Evolutionary conservation across 2,113 vertebrate species (phyloP), one percentile per base, ranked within the genome.

Genomic region (Anolis carolinensis): DNA sequence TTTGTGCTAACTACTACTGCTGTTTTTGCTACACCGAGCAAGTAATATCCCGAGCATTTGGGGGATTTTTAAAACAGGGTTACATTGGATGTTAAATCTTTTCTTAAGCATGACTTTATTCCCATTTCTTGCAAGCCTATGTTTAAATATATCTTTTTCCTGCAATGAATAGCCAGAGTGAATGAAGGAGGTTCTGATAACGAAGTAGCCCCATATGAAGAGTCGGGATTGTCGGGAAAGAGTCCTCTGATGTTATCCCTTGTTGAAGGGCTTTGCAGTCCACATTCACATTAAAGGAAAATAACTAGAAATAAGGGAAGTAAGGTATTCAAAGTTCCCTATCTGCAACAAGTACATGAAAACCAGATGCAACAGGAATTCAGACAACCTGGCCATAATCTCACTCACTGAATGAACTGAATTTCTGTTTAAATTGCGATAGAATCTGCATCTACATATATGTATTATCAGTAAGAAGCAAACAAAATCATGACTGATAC

Each of bases 131-230:
- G 32, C 7, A 30, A 73, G 71, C 13, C 34, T 74, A 0, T n/a
- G 82, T 34, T 83, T 73, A 74, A 44, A 83, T 74, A 82, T 16
- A 18, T 52, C 67, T 71, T 48, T 82, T 71, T 65, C 25, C 30
- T 25, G 11, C 67, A 82, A 23, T 25, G 5, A 34, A 36, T 10
- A 32, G 39, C 36, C n/a, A 48, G 25, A 65, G n/a, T 4, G 48
- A 1, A 3, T 32, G n/a, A 48, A 30, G 32, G 30, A 50, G 16
- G 30, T 23, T 3, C 39, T 39, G 30, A 44, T 67, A n/a, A 79
- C 25, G 1, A 13, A 10, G 32, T 72, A n/a, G n/a, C 32, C 13
- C 39, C 39, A 44, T 44, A 44, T 44, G 39, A 44, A 44, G 39
- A n/a, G 52, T 55, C 8, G 14, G 52, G 52, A 16, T 32, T 32